Percentiles rank a stretch among this genome's conserved stretches.
Conservation (phyloP, 2,113 vertebrate species). For the Antennarius striatus region DNA sequence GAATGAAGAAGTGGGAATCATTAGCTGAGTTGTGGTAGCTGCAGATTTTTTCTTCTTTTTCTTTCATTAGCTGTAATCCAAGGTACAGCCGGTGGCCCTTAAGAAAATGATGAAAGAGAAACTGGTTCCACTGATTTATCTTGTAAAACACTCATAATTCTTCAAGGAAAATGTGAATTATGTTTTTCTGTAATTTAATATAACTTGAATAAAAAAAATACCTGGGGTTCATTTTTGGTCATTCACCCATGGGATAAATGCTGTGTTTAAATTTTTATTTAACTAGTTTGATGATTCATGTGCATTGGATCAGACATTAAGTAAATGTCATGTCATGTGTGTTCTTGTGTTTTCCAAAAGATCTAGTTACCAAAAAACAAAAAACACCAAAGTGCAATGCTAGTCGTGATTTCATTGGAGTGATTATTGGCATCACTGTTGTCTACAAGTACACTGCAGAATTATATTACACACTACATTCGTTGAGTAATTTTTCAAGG, state of each 20-base stretch:
- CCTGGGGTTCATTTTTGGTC: too few species aligned
- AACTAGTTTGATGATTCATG: conserved; percentile 27
- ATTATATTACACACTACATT: too few species aligned
- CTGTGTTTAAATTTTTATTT: conserved; percentile 10
- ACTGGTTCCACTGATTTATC: background rate
- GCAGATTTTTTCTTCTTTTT: background rate
- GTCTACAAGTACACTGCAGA: too few species aligned
- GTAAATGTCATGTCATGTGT: conserved; percentile 36
- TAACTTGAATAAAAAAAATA: background rate
- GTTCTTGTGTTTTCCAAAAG: conserved; percentile 17
- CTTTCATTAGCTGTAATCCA: background rate
- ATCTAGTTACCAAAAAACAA: background rate
- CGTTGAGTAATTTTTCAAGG: too few species aligned
- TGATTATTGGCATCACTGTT: too few species aligned
- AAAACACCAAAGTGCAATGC: conserved; percentile 1
- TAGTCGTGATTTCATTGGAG: too few species aligned
- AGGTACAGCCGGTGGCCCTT: too few species aligned
- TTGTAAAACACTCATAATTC: background rate
- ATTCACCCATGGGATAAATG: too few species aligned
- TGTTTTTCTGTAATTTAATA: background rate
- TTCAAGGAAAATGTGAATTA: background rate
- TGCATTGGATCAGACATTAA: conserved; percentile 14
- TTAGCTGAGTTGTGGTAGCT: conserved; percentile 9
- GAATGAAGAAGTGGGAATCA: conserved; percentile 38
- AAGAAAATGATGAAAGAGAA: too few species aligned